Evolutionary conservation across 2,797 vertebrate genomes (phyloP), one percentile per base, ranked within the genome.

Genomic region (Microchirus variegatus): DNA sequence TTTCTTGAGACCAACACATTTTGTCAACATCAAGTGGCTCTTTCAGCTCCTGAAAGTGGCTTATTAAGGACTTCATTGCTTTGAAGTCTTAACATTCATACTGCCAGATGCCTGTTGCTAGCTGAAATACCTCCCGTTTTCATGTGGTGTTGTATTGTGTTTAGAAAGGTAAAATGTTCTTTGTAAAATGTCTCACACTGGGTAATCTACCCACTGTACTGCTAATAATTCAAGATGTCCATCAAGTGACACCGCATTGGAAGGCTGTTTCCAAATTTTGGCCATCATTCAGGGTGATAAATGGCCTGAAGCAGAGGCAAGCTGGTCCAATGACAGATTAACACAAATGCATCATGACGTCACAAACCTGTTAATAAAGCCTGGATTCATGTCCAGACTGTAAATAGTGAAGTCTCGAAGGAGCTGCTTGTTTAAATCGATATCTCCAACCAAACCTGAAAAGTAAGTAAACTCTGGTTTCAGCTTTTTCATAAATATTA

Each of bases 361-460:
- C 59, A 81, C 94, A 59, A 84, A 98, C 96, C 95, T 94, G 81
- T 93, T 90, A 67, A 96, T 89, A 89, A 98, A 98, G 77, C 60
- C 78, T 19, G 93, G 90, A 74, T 94, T 94, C 97, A 98, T 95
- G 70, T 96, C 95, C 88, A 98, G 78, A 73, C 94, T 94, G 76
- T 95, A 91, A 86, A 96, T 96, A 81, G 86, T 90, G 87, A 97
- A 97, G 80, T 94, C 93, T 86, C 90, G 91, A 82, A 98, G 84
- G 74, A 92, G 85, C 18, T 59, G 86, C 61, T 93, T 83, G 74
- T 97, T 93, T 51, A 99, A 84, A 82, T 93, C 92, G 73, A 98
- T 80, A 49, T 97, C 94, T 67, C 96, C 96, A 77, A 96, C 90
- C 74, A 98, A 82, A 79, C 97, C 97, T 98, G 89, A 60, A 73